Conservation (phyloP, 2,113 vertebrate genomes). For the Gopherus flavomarginatus region DNA sequence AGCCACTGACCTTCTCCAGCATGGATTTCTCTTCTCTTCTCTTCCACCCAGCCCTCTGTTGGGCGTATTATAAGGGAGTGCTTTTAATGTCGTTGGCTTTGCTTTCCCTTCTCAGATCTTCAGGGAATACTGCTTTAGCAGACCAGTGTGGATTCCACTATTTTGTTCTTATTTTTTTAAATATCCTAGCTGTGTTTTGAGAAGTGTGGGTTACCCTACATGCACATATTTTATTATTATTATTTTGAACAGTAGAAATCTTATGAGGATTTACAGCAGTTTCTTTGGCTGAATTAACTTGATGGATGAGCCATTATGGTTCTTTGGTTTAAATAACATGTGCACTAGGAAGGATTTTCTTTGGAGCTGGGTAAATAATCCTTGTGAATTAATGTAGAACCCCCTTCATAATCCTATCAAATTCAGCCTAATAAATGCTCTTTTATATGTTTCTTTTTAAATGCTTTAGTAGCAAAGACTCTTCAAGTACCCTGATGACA, state of each 20-base stretch:
- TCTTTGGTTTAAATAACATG: slow-evolving; percentile 20
- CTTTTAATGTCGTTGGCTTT: background rate
- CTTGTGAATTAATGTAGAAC: background rate
- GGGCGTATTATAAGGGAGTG: background rate
- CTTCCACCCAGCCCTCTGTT: background rate
- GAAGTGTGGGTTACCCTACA: background rate
- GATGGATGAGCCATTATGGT: slow-evolving; percentile 26
- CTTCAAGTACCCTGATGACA: background rate
- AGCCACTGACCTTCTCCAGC: background rate
- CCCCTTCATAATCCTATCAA: slow-evolving; percentile 39
- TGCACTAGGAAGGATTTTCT: slow-evolving; percentile 16
- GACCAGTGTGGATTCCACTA: fast-evolving
- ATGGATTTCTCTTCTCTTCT: background rate
- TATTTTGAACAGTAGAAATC: background rate
- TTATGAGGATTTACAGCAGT: background rate
- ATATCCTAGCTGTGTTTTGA: background rate
- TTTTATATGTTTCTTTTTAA: slow-evolving; percentile 5
- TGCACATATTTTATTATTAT: background rate
- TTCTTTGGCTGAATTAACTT: slow-evolving; percentile 20
- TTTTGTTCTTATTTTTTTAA: background rate
- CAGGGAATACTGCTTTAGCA: background rate
- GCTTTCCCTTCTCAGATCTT: background rate
- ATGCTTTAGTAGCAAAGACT: background rate
- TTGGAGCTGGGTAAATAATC: slow-evolving; percentile 48
- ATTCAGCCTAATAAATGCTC: slow-evolving; percentile 18